phyloP scores from a whole-genome alignment of 2,888 invertebrate species.

The Chirona hameri region DNA sequence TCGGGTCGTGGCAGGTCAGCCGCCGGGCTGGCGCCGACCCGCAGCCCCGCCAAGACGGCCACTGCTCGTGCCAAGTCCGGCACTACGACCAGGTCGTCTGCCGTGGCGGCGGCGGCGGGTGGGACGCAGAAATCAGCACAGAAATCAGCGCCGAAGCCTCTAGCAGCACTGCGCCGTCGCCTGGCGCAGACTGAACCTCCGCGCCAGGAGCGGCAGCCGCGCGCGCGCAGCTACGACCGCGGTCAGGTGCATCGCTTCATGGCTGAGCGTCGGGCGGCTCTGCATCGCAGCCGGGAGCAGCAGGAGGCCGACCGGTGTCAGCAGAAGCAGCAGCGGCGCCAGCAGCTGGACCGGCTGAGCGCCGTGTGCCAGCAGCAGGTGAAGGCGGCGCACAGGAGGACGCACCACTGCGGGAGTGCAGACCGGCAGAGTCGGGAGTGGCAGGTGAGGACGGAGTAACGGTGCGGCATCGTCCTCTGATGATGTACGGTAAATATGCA shows the following conservation, averaged over 20 bases:
- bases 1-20: neutral
- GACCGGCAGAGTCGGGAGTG: neutral
- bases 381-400: neutral
- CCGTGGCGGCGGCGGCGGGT: neutral
- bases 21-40: neutral
- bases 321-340: neutral
- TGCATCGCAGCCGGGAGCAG: neutral
- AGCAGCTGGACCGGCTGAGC: neutral
- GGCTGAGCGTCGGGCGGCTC: neutral
- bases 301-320: neutral
- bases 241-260: slow-evolving; percentile 6
- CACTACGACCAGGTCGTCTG: neutral
- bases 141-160: neutral
- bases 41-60: neutral
- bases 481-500: too few species aligned
- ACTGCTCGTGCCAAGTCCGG: neutral
- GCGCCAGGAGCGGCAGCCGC: neutral
- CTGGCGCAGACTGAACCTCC: neutral
- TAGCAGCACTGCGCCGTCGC: neutral
- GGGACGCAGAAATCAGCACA: neutral
- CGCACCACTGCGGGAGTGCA: neutral
- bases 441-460: neutral
- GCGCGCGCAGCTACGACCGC: slow-evolving; percentile 22
- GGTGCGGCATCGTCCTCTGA: neutral
- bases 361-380: slow-evolving; percentile 14